Evolutionary conservation across 1,140 invertebrate species (phyloP).

Genomic region (Ceratosolen solmsi): DNA sequence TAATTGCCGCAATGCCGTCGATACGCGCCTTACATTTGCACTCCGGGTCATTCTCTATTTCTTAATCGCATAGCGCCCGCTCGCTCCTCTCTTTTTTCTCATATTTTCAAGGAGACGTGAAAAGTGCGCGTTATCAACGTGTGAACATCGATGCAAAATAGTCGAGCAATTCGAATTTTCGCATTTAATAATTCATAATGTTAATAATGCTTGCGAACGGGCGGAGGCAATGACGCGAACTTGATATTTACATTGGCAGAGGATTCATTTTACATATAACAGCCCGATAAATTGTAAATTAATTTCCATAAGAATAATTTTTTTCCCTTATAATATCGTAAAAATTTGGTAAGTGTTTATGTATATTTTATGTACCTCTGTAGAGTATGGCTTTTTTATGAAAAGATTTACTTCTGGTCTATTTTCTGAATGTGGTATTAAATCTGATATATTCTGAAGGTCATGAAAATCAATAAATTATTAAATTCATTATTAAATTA

Average conservation of each 20-base stretch:
- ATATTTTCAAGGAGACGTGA: not conserved
- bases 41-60: constrained; percentile 48
- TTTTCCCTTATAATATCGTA: not conserved
- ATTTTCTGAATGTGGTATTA: too few species aligned
- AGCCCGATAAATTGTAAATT: not conserved
- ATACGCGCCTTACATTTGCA: constrained; percentile 21
- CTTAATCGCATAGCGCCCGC: constrained; percentile 21
- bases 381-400: too few species aligned
- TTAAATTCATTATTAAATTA: too few species aligned
- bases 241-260: not conserved
- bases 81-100: not conserved
- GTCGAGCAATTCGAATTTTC: not conserved
- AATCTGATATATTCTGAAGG: too few species aligned
- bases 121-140: constrained; percentile 46
- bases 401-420: too few species aligned
- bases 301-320: not conserved
- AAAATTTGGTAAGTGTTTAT: not conserved
- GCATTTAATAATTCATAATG: constrained; percentile 19
- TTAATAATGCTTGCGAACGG: not conserved
- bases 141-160: constrained; percentile 41
- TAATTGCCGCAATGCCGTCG: constrained; percentile 46
- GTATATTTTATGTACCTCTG: not conserved
- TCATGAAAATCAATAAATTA: too few species aligned
- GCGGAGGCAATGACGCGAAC: not conserved
- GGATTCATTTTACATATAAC: not conserved